phyloP scores from a whole-genome alignment of 1,140 invertebrate species.

The Drosophila repletoides region DNA sequence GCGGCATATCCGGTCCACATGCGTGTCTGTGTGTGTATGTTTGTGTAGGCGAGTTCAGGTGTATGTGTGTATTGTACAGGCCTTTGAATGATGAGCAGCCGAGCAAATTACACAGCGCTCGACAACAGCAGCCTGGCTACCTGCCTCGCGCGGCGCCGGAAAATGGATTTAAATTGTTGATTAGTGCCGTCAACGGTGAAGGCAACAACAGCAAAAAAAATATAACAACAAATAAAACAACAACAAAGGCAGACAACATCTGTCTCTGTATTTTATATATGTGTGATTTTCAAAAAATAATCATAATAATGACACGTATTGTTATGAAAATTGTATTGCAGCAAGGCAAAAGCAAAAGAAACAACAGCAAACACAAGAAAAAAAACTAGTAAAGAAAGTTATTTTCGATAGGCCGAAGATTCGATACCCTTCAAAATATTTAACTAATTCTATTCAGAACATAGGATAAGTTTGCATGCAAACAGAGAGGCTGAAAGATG shows the following conservation, averaged over 20 bases:
- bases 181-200: slow-evolving; percentile 64
- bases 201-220: slow-evolving; percentile 38
- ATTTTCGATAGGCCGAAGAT: too few species aligned
- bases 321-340: slow-evolving; percentile 67
- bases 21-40: not conserved
- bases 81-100: slow-evolving; percentile 54
- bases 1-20: slow-evolving; percentile 65
- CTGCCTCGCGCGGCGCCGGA: slow-evolving; percentile 33
- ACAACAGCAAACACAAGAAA: slow-evolving; percentile 45
- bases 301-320: slow-evolving; percentile 74
- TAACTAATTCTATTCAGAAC: too few species aligned
- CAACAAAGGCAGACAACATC: too few species aligned
- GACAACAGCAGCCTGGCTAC: slow-evolving; percentile 18
- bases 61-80: slow-evolving; percentile 11
- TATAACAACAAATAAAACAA: not conserved
- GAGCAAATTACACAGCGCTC: slow-evolving; percentile 45
- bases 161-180: slow-evolving; percentile 81
- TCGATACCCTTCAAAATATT: too few species aligned
- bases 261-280: slow-evolving; percentile 12
- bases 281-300: slow-evolving; percentile 76
- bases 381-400: too few species aligned
- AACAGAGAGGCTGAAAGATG: too few species aligned
- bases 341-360: slow-evolving; percentile 34
- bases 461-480: too few species aligned
- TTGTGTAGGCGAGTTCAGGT: slow-evolving; percentile 6